Conservation (phyloP, 2,888 invertebrate species). For the Cistogaster globosa region DNA sequence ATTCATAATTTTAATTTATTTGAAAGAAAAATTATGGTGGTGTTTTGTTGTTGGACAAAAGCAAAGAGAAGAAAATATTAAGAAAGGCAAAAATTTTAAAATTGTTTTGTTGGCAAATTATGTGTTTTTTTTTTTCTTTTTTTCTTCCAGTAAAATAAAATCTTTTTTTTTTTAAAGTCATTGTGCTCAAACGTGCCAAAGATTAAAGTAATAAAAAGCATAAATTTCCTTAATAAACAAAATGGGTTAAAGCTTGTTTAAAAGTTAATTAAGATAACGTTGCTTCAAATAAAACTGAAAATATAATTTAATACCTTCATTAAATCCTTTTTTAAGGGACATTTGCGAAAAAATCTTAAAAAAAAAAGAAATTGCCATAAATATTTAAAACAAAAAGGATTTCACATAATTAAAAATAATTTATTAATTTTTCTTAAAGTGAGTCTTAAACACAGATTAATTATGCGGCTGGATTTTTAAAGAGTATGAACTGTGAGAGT, state of each 20-base stretch:
- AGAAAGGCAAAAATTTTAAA: conserved; percentile 39
- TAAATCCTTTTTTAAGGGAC: conserved; percentile 5
- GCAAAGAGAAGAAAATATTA: conserved; percentile 42
- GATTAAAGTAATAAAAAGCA: conserved; percentile 61
- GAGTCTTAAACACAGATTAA: no score
- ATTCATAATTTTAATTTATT: conserved; percentile 53
- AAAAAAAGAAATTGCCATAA: neutral
- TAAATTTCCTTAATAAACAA: conserved; percentile 45
- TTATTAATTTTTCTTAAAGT: no score
- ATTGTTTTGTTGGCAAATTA: conserved; percentile 22
- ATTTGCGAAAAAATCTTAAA: neutral
- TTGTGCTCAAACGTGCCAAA: conserved; percentile 31
- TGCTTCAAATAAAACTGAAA: conserved; percentile 6
- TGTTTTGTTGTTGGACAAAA: conserved; percentile 37
- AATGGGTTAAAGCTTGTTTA: conserved; percentile 1
- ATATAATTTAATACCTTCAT: conserved; percentile 50
- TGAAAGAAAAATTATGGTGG: neutral
- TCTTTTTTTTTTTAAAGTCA: neutral
- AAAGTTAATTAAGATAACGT: conserved; percentile 57
- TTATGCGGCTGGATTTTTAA: no score
- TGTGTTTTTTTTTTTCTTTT: neutral
- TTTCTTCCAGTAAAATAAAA: no score
- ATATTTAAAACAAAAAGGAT: neutral
- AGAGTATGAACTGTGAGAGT: neutral
- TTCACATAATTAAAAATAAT: no score